Evolutionary conservation across 2,888 invertebrate species (phyloP), one percentile per base, ranked within the genome.

Genomic region (Dryocosmus kuriphilus): DNA sequence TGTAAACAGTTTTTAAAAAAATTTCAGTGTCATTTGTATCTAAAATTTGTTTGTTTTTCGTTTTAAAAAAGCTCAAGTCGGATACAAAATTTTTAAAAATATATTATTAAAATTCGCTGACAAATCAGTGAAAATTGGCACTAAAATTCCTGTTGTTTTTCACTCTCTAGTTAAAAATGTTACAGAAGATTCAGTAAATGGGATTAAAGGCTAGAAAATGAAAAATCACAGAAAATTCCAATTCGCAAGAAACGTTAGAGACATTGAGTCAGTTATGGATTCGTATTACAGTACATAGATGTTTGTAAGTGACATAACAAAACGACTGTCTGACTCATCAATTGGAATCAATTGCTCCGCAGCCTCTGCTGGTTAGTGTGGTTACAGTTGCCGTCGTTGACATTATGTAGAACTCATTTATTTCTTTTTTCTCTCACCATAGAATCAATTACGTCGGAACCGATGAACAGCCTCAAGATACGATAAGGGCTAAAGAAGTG

Each of bases 261-360:
- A 5, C n/a, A 57, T 27, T 71, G 19, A 51, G 51, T 71, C 8
- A 51, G 9, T 71, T 71, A 51, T 71, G 22, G 30, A 51, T 71
- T 51, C 14, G 71, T 71, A 51, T 51, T 71, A 51, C 60, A 27
- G 27, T 71, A n/a, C 46, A 14, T 51, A 41, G 24, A 41, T 41
- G 65, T 38, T 65, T 65, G 65, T 41, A 65, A 65, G 46, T n/a
- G 51, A 71, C 51, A 30, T 51, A 71, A 71, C 46, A 51, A 71
- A 71, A 71, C 71, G 71, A 30, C 51, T 71, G 71, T 67, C 71
- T 71, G 71, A 71, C 71, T 71, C 71, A 71, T 71, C 71, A 71
- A 71, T 71, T 71, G 51, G 22, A 32, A 71, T 71, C 71, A 71
- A 51, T 71, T 71, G 71, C 71, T 71, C 71, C 51, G 71, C 71